Evolutionary conservation across 2,797 vertebrate species (phyloP).

Genomic region (Enteromius paludinosus): DNA sequence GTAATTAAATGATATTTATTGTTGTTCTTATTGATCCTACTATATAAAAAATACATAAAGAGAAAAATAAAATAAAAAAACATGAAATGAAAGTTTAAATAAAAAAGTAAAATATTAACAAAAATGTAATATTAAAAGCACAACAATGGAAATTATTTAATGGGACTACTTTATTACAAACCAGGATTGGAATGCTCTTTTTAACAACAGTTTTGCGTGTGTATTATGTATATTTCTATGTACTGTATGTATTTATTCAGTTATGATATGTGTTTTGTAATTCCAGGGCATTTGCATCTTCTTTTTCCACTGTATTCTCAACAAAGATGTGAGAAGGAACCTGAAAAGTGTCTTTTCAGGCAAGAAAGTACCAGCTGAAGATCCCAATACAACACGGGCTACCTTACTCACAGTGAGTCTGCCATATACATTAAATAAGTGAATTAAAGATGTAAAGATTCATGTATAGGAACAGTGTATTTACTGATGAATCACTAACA

Average conservation of each 20-base stretch:
- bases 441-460: not conserved
- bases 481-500: no score
- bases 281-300: slow-evolving; percentile 85
- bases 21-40: not conserved
- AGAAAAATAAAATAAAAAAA: not conserved
- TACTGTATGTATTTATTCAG: not conserved
- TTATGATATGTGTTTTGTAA: not conserved
- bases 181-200: not conserved
- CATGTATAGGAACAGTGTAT: not conserved
- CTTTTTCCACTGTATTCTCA: slow-evolving; percentile 85
- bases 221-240: not conserved
- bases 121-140: not conserved
- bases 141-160: not conserved
- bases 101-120: not conserved
- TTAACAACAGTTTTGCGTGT: not conserved
- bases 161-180: not conserved
- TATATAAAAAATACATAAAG: not conserved
- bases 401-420: slow-evolving; percentile 74
- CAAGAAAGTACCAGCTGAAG: slow-evolving; percentile 79
- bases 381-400: slow-evolving; percentile 79
- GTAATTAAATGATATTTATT: not conserved
- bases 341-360: slow-evolving; percentile 81
- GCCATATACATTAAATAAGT: not conserved
- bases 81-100: not conserved
- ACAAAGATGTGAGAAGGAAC: slow-evolving; percentile 84